A percentile compares a stretch with the other conserved stretches of the same genome.
phyloP scores from a whole-genome alignment of 2,797 vertebrate genomes.

The Ambastaia sidthimunki region DNA sequence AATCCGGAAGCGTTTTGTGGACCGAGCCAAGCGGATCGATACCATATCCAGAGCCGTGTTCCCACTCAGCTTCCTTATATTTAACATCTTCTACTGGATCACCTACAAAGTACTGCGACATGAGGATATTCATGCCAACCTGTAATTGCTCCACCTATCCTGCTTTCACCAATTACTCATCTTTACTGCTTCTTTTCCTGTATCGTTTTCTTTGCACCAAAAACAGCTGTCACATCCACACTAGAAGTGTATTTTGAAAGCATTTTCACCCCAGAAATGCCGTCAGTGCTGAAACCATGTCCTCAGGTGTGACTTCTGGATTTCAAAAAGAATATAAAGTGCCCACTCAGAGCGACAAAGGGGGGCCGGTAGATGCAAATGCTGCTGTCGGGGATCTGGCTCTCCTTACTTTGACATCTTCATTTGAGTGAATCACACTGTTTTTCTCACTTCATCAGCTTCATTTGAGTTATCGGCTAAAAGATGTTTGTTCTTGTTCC shows the following conservation, averaged over 20 bases:
- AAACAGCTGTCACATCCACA: constrained; percentile 74
- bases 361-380: constrained; percentile 39
- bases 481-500: constrained; percentile 59
- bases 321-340: constrained; percentile 58
- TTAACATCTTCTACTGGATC: constrained; percentile 97
- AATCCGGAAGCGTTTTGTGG: constrained; percentile 81
- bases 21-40: constrained; percentile 91
- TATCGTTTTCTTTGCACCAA: constrained; percentile 62
- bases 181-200: constrained; percentile 51
- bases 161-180: constrained; percentile 3
- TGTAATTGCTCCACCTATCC: constrained; percentile 71
- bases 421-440: constrained; percentile 61
- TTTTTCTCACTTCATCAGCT: constrained; percentile 36
- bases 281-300: constrained; percentile 63
- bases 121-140: constrained; percentile 86
- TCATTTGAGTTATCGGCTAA: constrained; percentile 50
- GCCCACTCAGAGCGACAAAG: constrained; percentile 29
- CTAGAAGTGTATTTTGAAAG: constrained; percentile 62
- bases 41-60: constrained; percentile 91
- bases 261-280: constrained; percentile 63
- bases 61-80: constrained; percentile 91
- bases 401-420: constrained; percentile 51
- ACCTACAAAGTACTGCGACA: constrained; percentile 91
- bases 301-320: constrained; percentile 77
- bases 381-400: constrained; percentile 28